Conservation (phyloP, 2,888 invertebrate species). For the Plagiodera versicolora region DNA sequence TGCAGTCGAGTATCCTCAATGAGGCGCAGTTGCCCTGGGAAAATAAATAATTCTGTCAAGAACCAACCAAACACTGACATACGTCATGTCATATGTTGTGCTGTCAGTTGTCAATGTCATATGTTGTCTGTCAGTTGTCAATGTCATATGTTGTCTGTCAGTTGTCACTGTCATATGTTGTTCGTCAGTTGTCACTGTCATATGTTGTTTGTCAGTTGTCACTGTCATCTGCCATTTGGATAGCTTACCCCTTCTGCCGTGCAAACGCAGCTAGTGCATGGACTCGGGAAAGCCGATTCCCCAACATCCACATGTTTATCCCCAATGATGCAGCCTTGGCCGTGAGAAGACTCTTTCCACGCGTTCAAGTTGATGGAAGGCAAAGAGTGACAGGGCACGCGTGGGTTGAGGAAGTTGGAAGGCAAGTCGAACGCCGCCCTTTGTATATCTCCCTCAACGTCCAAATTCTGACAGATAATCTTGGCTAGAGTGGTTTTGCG, state of each 20-base stretch:
- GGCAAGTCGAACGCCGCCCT: constrained; percentile 88
- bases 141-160: too few species aligned
- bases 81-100: background rate
- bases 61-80: background rate
- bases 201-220: too few species aligned
- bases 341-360: constrained; percentile 72
- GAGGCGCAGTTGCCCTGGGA: constrained; percentile 86
- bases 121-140: too few species aligned
- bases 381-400: constrained; percentile 77
- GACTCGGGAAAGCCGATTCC: constrained; percentile 84
- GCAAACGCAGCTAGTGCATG: constrained; percentile 88
- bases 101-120: too few species aligned
- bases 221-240: too few species aligned
- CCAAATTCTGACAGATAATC: constrained; percentile 87
- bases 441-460: constrained; percentile 82
- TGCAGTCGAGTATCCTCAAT: constrained; percentile 83
- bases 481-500: constrained; percentile 84
- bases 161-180: too few species aligned
- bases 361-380: constrained; percentile 79
- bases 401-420: constrained; percentile 86
- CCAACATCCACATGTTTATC: constrained; percentile 78
- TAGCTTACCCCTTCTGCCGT: constrained; percentile 76
- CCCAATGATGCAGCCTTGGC: constrained; percentile 80
- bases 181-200: too few species aligned
- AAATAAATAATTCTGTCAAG: background rate